phyloP scores from a whole-genome alignment of 2,797 vertebrate genomes.

The Poecilia gillii region DNA sequence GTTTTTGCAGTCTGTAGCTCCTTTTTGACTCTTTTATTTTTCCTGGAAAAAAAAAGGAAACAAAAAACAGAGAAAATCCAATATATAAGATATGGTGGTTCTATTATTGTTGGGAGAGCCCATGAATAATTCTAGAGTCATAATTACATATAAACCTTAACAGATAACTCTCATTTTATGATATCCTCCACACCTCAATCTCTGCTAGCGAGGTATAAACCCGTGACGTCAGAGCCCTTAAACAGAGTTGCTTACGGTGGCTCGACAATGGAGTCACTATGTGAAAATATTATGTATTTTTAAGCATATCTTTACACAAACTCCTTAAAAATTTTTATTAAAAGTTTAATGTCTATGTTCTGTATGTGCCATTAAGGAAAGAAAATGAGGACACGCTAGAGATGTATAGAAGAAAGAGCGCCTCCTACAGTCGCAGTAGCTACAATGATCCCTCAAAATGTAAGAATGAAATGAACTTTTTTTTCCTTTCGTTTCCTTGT shows the following conservation, averaged over 20 bases:
- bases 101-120: background rate
- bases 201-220: background rate
- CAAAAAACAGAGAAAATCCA: too few species aligned
- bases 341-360: background rate
- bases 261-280: background rate
- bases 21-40: background rate
- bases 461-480: background rate
- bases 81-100: too few species aligned
- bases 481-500: background rate
- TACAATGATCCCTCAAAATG: background rate
- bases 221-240: background rate
- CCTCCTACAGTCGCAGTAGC: background rate
- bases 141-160: background rate
- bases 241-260: background rate
- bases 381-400: background rate
- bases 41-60: background rate
- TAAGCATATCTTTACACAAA: background rate
- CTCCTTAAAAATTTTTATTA: background rate
- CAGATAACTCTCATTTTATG: background rate
- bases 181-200: background rate
- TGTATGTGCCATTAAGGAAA: background rate
- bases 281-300: background rate
- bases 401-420: background rate
- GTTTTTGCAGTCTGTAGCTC: background rate
- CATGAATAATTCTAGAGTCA: background rate